Evolutionary conservation across 2,797 vertebrate species (phyloP).

Genomic region (Florisuga fusca): DNA sequence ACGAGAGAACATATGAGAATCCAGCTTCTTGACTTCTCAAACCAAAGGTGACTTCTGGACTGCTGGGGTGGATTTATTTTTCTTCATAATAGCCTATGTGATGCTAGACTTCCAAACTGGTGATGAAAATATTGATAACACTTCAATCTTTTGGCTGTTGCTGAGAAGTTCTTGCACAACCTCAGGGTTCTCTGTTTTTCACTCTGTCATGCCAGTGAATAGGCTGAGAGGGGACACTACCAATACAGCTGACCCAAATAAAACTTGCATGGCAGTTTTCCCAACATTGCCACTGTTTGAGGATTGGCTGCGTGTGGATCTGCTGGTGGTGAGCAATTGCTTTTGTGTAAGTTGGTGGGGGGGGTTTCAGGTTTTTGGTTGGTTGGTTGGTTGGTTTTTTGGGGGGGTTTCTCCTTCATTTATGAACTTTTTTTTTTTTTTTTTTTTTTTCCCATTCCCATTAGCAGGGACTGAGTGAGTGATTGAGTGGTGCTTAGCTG

Average conservation of each 20-base stretch:
- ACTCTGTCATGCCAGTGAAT: background rate
- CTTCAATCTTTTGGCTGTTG: background rate
- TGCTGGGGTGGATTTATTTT: background rate
- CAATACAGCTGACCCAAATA: background rate
- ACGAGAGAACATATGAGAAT: background rate
- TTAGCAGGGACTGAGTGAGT: accelerated
- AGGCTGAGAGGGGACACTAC: background rate
- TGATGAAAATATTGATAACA: background rate
- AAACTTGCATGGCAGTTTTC: background rate
- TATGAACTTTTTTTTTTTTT: background rate
- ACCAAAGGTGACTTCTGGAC: background rate
- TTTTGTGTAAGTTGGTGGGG: background rate
- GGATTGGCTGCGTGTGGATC: accelerated
- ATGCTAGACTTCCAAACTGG: background rate
- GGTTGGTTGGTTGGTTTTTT: too few species aligned
- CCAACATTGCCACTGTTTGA: background rate
- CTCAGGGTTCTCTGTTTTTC: background rate
- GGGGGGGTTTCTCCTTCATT: background rate
- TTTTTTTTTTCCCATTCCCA: background rate
- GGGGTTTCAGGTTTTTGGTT: accelerated
- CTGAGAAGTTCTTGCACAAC: background rate
- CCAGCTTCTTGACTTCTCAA: background rate
- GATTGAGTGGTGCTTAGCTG: background rate
- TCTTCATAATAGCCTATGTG: background rate
- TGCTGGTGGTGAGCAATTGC: accelerated